These are phyloP conservation scores for Papilio polytes DNA, from an alignment of 1,140 invertebrate species.

Conservation along the genomic window DNA sequence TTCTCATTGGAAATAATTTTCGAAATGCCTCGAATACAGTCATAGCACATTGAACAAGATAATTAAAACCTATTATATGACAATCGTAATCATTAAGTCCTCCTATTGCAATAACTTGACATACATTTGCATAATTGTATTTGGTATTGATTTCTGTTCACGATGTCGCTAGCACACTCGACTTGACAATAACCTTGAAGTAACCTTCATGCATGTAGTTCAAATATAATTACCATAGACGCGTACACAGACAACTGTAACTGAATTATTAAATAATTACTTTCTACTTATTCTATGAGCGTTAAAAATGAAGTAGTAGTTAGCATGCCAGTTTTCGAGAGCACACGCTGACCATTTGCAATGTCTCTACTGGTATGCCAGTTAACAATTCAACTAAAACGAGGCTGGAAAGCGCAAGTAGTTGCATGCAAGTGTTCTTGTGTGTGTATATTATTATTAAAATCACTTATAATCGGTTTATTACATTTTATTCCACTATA, in stretches of 20 bases:
- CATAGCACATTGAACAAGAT: background rate
- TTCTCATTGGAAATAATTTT: background rate
- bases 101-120: background rate
- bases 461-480: background rate
- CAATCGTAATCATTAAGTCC: background rate
- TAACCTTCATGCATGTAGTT: background rate
- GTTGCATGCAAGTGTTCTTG: too few species aligned
- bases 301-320: too few species aligned
- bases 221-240: background rate
- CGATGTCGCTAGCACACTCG: background rate
- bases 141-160: conserved; percentile 4
- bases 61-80: background rate
- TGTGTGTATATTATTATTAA: too few species aligned
- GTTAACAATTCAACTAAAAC: too few species aligned
- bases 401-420: too few species aligned
- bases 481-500: background rate
- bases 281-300: too few species aligned
- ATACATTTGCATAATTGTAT: background rate
- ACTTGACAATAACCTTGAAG: background rate
- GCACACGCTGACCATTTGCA: too few species aligned
- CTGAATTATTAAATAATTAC: background rate
- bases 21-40: background rate
- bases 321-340: too few species aligned
- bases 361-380: too few species aligned
- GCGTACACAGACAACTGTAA: background rate